phyloP scores from a whole-genome alignment of 2,888 invertebrate species.

The Dicyrtoma fusca region DNA sequence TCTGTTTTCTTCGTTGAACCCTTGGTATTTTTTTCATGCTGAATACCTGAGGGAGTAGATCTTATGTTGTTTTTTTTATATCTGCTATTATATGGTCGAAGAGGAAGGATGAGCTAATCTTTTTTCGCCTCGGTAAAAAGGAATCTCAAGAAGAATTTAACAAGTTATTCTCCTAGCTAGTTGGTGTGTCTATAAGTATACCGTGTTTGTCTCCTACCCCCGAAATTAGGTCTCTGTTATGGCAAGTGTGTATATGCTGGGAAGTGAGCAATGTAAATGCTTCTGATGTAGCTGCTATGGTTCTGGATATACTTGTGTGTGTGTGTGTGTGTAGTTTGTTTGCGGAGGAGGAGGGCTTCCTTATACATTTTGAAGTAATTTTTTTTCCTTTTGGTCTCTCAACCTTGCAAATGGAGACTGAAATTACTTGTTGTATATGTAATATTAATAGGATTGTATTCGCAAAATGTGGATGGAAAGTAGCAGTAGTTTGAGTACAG shows the following conservation, averaged over 20 bases:
- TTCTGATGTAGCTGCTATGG: no score
- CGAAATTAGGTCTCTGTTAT: slow-evolving; percentile 40
- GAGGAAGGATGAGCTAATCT: slow-evolving; percentile 27
- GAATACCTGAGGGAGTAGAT: slow-evolving; percentile 22
- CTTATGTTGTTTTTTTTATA: background rate
- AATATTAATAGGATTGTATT: background rate
- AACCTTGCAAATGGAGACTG: background rate
- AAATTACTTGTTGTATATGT: slow-evolving; percentile 5
- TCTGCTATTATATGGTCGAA: background rate
- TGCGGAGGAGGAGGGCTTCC: slow-evolving; percentile 42
- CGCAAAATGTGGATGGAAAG: background rate
- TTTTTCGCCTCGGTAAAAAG: slow-evolving; percentile 38
- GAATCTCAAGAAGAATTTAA: slow-evolving; percentile 36
- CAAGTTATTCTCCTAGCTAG: slow-evolving; percentile 30
- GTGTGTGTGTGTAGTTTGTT: slow-evolving; percentile 7
- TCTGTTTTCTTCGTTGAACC: no score
- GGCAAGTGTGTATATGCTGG: no score
- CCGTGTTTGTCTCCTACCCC: slow-evolving; percentile 26
- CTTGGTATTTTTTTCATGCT: background rate
- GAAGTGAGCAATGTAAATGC: background rate
- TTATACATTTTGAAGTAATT: background rate
- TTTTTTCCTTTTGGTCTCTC: no score
- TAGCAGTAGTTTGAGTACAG: slow-evolving; percentile 6
- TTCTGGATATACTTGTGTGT: background rate
- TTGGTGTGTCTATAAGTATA: background rate